phyloP scores from a whole-genome alignment of 1,140 invertebrate genomes.

The Zaprionus kolodkinae region DNA sequence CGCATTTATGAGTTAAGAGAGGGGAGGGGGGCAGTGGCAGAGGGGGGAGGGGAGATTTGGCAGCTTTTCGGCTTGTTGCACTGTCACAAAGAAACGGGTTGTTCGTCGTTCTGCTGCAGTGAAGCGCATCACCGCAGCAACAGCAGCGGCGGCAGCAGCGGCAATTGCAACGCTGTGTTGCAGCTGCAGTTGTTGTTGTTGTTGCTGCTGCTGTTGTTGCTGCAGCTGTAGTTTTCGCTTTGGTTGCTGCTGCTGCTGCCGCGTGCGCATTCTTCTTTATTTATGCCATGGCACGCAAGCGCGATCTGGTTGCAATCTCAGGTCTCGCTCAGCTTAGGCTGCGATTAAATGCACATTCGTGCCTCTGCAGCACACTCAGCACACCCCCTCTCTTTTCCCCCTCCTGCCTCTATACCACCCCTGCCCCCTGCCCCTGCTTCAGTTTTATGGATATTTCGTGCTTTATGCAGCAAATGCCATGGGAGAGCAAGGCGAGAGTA shows the following conservation, averaged over 20 bases:
- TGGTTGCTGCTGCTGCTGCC: slow-evolving; percentile 35
- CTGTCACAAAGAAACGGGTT: slow-evolving; percentile 32
- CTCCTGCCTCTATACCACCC: neutral
- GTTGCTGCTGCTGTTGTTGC: slow-evolving; percentile 1
- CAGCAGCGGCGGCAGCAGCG: slow-evolving; percentile 60
- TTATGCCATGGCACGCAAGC: slow-evolving; percentile 68
- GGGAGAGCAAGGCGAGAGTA: slow-evolving; percentile 35
- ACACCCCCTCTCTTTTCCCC: neutral
- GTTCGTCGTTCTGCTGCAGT: slow-evolving; percentile 71
- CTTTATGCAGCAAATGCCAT: slow-evolving; percentile 44
- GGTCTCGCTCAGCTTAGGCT: slow-evolving; percentile 45
- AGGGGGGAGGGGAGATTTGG: neutral
- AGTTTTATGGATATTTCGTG: slow-evolving; percentile 66
- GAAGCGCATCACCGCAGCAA: slow-evolving; percentile 74
- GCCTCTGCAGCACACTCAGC: slow-evolving; percentile 17
- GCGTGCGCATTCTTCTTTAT: slow-evolving; percentile 66
- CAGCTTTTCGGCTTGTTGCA: slow-evolving; percentile 21
- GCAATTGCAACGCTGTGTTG: slow-evolving; percentile 10
- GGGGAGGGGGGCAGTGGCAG: too few species aligned
- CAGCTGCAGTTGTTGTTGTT: slow-evolving; percentile 7
- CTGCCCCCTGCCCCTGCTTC: neutral
- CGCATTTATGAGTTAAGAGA: slow-evolving; percentile 65
- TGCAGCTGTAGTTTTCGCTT: slow-evolving; percentile 2
- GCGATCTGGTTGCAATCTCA: slow-evolving; percentile 58
- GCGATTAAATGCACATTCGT: slow-evolving; percentile 78